Evolutionary conservation across 2,113 vertebrate species (phyloP), one percentile per base, ranked within the genome.

Genomic region (Archilochus colubris): DNA sequence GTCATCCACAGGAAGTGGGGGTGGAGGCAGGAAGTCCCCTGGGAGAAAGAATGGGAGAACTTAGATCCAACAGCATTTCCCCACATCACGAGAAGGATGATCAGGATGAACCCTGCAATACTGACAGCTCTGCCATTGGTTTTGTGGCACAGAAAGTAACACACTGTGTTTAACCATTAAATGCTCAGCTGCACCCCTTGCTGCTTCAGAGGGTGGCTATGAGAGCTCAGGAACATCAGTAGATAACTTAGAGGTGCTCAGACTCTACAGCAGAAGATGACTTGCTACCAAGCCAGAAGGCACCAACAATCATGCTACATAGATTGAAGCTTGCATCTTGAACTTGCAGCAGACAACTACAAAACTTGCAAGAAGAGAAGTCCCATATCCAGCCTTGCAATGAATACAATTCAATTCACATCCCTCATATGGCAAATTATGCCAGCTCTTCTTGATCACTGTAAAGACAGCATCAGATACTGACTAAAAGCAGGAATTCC

Each of bases 1-100:
- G 11, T 98, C 98, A 67, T 98, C 97, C 7, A 95, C 89, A 72
- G 98, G 98, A 87, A 98, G 98, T 15, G 98, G 98, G 0, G 98
- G 98, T 28, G 98, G 98, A 54, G 97, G 97, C 50, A 96, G 95
- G 11, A 95, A 99, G 92, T 99, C 98, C 19, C 93, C 98, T 98
- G 96, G 72, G 88, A 82, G 24, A 95, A 25, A 94, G 19, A 91
- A 83, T 13, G 55, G 40, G 36, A 94, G 33, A 88, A 69, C 31
- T 94, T 27, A 82, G n/a, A n/a, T 22, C 76, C 38, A 38, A 7
- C 55, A 67, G 62, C 58, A 54, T 62, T 57, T 55, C 30, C 46
- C 54, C 12, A 38, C 15, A 27, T 48, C 30, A 4, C 12, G 30
- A 36, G 27, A 27, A 0, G 14, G n/a, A 63, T 40, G 36, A 82